Percentiles rank a stretch among this genome's conserved stretches.
These are phyloP conservation scores for Papilio machaon DNA, from an alignment of 1,140 invertebrate genomes.

Conservation along the genomic window DNA sequence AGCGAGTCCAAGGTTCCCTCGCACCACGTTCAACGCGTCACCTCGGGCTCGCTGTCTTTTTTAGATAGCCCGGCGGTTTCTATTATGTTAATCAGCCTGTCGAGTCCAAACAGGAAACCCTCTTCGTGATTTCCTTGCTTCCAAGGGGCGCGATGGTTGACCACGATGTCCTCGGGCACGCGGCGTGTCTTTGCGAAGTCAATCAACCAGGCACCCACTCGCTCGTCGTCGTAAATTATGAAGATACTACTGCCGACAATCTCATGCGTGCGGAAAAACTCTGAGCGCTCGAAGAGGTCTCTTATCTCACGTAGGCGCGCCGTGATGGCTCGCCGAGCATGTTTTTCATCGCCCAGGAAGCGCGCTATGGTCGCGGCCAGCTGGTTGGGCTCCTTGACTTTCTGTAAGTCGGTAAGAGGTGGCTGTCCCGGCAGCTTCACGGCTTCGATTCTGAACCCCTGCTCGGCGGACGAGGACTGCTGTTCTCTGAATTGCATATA, in stretches of 20 bases:
- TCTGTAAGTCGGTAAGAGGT: constrained; percentile 89
- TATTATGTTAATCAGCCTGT: constrained; percentile 87
- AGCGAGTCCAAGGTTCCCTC: constrained; percentile 67
- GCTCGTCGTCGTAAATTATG: constrained; percentile 94
- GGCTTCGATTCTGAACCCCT: constrained; percentile 98
- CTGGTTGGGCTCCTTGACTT: constrained; percentile 89
- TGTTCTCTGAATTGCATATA: constrained; percentile 98
- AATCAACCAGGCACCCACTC: constrained; percentile 96
- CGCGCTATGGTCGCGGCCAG: constrained; percentile 90
- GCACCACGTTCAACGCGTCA: constrained; percentile 71
- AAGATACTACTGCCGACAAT: constrained; percentile 97
- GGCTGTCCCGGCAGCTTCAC: constrained; percentile 91
- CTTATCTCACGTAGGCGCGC: constrained; percentile 90
- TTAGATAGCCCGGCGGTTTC: constrained; percentile 64
- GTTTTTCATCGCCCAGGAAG: constrained; percentile 88
- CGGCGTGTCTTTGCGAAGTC: constrained; percentile 96
- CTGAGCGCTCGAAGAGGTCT: constrained; percentile 90
- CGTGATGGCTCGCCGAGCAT: constrained; percentile 87
- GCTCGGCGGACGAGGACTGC: constrained; percentile 94
- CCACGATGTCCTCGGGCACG: constrained; percentile 86
- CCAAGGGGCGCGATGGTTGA: constrained; percentile 92
- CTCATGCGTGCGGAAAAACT: constrained; percentile 95
- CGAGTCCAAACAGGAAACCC: constrained; percentile 94
- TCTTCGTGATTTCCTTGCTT: constrained; percentile 96
- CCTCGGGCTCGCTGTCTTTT: constrained; percentile 61